Conservation (phyloP, 2,113 vertebrate species). For the Spermophilus dauricus region DNA sequence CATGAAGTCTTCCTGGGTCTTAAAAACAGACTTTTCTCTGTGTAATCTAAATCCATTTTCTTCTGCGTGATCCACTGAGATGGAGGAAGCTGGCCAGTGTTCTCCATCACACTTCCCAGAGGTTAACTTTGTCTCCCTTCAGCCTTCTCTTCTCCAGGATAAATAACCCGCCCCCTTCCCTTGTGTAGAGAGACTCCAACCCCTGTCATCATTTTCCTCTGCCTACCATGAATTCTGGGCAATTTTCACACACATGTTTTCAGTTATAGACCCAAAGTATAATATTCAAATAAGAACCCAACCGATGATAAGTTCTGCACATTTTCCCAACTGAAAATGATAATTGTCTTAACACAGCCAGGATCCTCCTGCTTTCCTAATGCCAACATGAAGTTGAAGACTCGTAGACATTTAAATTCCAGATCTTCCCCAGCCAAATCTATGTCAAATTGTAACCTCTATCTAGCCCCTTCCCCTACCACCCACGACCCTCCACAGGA, state of each 20-base stretch:
- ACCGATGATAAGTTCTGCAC: neutral
- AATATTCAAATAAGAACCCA: conserved; percentile 33
- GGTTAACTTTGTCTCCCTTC: neutral
- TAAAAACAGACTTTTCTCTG: neutral
- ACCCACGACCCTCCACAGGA: conserved; percentile 18
- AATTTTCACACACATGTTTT: conserved; percentile 42
- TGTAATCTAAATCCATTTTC: neutral
- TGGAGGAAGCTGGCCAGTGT: neutral
- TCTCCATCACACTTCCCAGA: neutral
- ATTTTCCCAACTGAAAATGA: conserved; percentile 4
- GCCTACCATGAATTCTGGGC: neutral
- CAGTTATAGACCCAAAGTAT: conserved; percentile 3
- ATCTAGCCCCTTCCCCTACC: neutral
- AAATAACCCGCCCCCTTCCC: neutral
- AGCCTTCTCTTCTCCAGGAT: conserved; percentile 38
- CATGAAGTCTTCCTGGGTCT: neutral
- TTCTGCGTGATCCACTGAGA: neutral
- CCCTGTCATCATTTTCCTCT: neutral
- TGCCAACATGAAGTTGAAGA: conserved; percentile 47
- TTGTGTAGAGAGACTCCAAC: neutral
- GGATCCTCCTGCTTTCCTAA: conserved; percentile 5
- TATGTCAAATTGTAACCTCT: neutral
- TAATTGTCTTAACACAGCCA: neutral
- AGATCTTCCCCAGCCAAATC: conserved; percentile 16
- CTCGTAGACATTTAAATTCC: neutral